phyloP scores from a whole-genome alignment of 2,113 vertebrate species.

The Gorsachius goisagi region DNA sequence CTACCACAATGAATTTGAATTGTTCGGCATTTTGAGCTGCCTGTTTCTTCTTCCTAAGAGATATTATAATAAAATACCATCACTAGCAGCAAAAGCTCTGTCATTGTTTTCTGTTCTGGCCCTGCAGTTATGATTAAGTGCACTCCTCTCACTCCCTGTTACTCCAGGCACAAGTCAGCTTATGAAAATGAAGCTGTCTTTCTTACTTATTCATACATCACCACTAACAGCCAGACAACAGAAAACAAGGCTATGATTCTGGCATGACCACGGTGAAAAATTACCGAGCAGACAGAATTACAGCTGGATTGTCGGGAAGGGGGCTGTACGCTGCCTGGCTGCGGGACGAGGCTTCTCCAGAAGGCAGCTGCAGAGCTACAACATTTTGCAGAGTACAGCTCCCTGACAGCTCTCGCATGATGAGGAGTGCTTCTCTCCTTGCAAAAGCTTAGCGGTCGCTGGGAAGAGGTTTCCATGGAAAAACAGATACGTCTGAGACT shows the following conservation, averaged over 20 bases:
- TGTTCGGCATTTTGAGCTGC: background rate
- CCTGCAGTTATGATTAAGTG: slow-evolving; percentile 69
- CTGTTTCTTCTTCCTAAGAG: background rate
- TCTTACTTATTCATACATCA: slow-evolving; percentile 72
- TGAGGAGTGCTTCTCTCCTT: background rate
- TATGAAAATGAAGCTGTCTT: slow-evolving; percentile 77
- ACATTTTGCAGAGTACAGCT: background rate
- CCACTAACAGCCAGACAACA: slow-evolving; percentile 67
- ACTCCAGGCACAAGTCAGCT: slow-evolving; percentile 64
- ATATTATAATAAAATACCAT: slow-evolving; percentile 58
- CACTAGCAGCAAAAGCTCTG: slow-evolving; percentile 59
- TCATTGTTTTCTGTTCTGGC: slow-evolving; percentile 49
- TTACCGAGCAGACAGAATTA: slow-evolving; percentile 1
- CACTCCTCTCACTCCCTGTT: slow-evolving; percentile 12
- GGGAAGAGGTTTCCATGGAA: slow-evolving; percentile 38
- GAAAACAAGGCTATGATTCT: slow-evolving; percentile 45
- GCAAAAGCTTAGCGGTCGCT: background rate
- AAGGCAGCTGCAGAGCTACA: background rate
- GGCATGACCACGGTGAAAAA: background rate
- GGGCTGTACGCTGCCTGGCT: background rate
- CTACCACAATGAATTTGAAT: background rate
- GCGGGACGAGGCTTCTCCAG: background rate
- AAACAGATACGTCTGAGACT: slow-evolving; percentile 2
- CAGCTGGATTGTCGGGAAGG: background rate
- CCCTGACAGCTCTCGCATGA: background rate